phyloP scores from a whole-genome alignment of 2,797 vertebrate genomes.

The Pseudochaenichthys georgianus region DNA sequence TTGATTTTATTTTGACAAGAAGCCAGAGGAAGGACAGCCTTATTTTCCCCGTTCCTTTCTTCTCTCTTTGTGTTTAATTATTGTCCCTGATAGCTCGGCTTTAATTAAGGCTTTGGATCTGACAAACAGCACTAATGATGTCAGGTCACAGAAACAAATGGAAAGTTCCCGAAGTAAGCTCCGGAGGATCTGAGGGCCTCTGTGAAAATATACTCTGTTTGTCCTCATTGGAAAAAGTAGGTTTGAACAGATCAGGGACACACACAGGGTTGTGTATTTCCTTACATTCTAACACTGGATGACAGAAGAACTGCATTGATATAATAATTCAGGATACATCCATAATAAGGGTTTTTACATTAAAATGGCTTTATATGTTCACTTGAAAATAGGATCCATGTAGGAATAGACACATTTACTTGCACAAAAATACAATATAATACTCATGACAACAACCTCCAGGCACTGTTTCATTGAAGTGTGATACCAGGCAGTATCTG shows the following conservation, averaged over 20 bases:
- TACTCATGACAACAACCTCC: neutral
- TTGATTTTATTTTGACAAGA: conserved; percentile 55
- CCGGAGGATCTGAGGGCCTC: neutral
- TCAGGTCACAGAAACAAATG: conserved; percentile 43
- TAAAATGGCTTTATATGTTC: neutral
- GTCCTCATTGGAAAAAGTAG: neutral
- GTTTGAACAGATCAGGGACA: conserved; percentile 5
- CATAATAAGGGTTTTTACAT: neutral
- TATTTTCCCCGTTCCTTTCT: neutral
- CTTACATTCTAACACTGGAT: neutral
- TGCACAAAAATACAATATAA: neutral
- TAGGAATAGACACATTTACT: neutral
- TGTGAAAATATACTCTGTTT: neutral
- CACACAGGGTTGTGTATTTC: neutral
- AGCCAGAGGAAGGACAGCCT: conserved; percentile 46
- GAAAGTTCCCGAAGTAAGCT: conserved; percentile 27
- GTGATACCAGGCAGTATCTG: too few species aligned
- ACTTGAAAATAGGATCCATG: neutral
- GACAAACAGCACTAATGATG: conserved; percentile 58
- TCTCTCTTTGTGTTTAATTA: conserved; percentile 60
- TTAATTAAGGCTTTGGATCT: conserved; percentile 63
- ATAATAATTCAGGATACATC: neutral
- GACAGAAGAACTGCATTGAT: too few species aligned
- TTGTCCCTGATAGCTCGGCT: conserved; percentile 37
- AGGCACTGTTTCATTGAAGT: neutral